Evolutionary conservation across 2,797 vertebrate genomes (phyloP).

Genomic region (Oceanodroma leucorhoa): DNA sequence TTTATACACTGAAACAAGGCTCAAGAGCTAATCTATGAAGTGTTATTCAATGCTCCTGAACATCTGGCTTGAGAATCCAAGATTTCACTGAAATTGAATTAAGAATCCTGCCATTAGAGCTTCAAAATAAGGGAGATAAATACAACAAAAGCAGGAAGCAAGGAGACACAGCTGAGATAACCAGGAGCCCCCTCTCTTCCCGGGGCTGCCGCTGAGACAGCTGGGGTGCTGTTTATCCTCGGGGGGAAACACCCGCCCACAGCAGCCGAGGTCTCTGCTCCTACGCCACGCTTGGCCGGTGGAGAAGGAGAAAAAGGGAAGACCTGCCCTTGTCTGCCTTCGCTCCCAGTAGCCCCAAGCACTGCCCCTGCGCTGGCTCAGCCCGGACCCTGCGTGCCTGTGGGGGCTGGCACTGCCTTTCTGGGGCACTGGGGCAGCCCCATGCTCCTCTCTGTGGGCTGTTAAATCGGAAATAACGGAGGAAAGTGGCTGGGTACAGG

Average conservation of each 20-base stretch:
- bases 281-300: accelerated
- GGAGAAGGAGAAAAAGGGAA: not conserved
- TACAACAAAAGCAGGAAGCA: not conserved
- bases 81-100: not conserved
- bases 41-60: not conserved
- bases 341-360: accelerated
- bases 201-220: not conserved
- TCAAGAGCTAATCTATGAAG: not conserved
- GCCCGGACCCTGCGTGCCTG: accelerated
- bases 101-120: not conserved
- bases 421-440: not conserved
- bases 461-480: not conserved
- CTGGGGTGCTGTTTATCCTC: not conserved
- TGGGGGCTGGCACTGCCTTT: not conserved
- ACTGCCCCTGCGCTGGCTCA: not conserved
- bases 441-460: not conserved
- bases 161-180: not conserved
- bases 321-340: not conserved
- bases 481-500: not conserved
- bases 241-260: too few species aligned
- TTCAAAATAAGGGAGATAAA: not conserved
- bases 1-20: not conserved
- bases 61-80: not conserved
- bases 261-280: not conserved
- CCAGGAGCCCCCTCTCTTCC: not conserved